Base-by-base conservation (phyloP, 2,797 vertebrate species). In the Iguana delicatissima region DNA sequence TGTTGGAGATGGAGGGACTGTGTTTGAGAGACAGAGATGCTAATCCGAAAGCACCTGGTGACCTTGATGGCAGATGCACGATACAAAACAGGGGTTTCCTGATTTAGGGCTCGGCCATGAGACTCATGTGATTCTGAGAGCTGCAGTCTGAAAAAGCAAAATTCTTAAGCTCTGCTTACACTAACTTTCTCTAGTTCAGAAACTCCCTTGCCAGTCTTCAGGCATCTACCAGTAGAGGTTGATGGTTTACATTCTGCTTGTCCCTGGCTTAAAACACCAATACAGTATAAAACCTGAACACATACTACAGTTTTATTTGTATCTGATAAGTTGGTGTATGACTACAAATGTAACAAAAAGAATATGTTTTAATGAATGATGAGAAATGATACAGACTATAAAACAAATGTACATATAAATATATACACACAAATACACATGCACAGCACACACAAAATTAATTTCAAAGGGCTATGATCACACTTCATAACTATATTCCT, bases 351-450 rank as follows among this genome's bases (percentile, higher is more conserved):
- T 82, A 85, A 86, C 22, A 64, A 81, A 90, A 90, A 73, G 38
- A 86, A 86, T 81, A 59, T 72, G 46, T 59, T 62, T 90, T 80
- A 86, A 90, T 90, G 84, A 80, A 85, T 80, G 77, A 74, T 38
- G 64, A 46, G 42, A 81, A 86, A 74, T 59, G 35, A 74, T 38
- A 73, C 76, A 90, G 59, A 73, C 80, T 73, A 72, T 32, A 80
- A n/a, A 77, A 77, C 73, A 84, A 85, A 84, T 67, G 59, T 77
- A 89, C 72, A 77, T 80, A 80, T 69, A 89, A 85, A 89, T 85
- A 85, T 59, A 88, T 73, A 88, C 32, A 72, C n/a, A 85, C 18
- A 72, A 10, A 85, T 16, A 83, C 10, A 83, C 82, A 88, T 64
- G 57, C 50, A 69, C 35, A 80, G 35, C 26, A 72, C 13, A 59